Evolutionary conservation across 1,140 invertebrate species (phyloP).

Genomic region (Philopotamus ludificatus): DNA sequence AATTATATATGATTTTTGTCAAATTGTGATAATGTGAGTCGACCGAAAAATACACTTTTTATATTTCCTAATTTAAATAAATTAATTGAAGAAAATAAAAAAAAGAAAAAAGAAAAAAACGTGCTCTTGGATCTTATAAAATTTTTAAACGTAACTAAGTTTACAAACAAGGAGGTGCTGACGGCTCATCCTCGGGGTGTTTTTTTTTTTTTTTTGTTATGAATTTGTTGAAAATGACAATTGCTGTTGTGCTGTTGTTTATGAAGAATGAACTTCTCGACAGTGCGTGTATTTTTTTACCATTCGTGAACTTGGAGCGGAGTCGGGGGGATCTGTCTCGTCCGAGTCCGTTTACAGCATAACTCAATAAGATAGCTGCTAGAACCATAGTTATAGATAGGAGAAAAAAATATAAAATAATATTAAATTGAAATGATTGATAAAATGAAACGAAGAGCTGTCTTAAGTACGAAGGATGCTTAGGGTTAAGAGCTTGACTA

Average conservation of each 20-base stretch:
- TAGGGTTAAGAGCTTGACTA: constrained; percentile 41
- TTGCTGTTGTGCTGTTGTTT: constrained; percentile 26
- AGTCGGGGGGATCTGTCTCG: too few relatives aligned
- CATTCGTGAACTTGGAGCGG: too few relatives aligned
- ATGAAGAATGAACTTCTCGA: constrained; percentile 1
- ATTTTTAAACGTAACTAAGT: constrained; percentile 8
- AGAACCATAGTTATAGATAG: constrained; percentile 39
- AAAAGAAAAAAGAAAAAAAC: background rate
- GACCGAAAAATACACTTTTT: background rate
- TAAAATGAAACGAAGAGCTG: constrained; percentile 25
- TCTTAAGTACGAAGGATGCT: constrained; percentile 26
- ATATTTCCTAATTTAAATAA: background rate
- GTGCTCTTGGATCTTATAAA: background rate
- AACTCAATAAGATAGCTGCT: constrained; percentile 28
- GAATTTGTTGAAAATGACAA: constrained; percentile 30
- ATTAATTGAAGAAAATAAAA: too few relatives aligned
- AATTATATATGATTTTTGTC: background rate
- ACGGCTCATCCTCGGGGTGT: constrained; percentile 22
- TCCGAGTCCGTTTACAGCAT: constrained; percentile 8
- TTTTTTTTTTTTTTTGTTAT: too few relatives aligned
- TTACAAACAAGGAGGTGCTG: constrained; percentile 17
- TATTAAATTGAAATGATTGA: constrained; percentile 37
- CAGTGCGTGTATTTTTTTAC: too few relatives aligned
- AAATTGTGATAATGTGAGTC: constrained; percentile 8
- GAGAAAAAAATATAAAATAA: constrained; percentile 38